Conservation (phyloP, 1,140 invertebrate genomes). For the Leptestheria dahalacensis region DNA sequence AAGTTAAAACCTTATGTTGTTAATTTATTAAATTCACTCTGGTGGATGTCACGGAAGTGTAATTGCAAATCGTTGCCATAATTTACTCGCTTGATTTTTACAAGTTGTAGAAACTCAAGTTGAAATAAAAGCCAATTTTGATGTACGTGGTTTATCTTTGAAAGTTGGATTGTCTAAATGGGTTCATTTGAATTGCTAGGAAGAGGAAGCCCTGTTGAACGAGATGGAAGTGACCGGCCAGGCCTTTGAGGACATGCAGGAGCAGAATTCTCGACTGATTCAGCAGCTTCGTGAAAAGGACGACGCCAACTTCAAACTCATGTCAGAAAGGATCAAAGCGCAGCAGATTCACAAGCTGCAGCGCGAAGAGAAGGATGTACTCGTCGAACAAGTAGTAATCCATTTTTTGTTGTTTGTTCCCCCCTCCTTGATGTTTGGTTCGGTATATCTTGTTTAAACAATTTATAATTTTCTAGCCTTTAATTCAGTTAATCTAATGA, state of each 20-base stretch:
- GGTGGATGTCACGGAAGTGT: background rate
- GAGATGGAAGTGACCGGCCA: constrained; percentile 99
- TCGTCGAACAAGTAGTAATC: constrained; percentile 62
- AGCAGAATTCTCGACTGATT: constrained; percentile 90
- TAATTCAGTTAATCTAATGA: background rate
- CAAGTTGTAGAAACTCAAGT: background rate
- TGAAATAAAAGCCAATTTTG: background rate
- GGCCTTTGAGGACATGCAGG: constrained; percentile 98
- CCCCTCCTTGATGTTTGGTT: no score
- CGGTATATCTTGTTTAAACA: background rate
- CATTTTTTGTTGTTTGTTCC: background rate
- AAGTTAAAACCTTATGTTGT: no score
- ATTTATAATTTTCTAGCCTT: background rate
- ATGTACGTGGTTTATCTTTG: background rate
- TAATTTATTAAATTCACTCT: no score
- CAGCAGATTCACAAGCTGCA: constrained; percentile 90
- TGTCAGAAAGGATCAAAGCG: constrained; percentile 94
- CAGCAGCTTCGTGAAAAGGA: constrained; percentile 95
- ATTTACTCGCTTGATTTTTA: background rate
- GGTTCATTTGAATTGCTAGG: constrained; percentile 34
- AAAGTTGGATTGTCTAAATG: background rate
- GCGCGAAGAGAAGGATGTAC: constrained; percentile 79
- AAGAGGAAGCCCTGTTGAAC: constrained; percentile 91
- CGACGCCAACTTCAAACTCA: constrained; percentile 97
- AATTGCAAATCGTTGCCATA: background rate